Conservation (phyloP, 2,888 invertebrate genomes). For the Pyrrhia umbra region DNA sequence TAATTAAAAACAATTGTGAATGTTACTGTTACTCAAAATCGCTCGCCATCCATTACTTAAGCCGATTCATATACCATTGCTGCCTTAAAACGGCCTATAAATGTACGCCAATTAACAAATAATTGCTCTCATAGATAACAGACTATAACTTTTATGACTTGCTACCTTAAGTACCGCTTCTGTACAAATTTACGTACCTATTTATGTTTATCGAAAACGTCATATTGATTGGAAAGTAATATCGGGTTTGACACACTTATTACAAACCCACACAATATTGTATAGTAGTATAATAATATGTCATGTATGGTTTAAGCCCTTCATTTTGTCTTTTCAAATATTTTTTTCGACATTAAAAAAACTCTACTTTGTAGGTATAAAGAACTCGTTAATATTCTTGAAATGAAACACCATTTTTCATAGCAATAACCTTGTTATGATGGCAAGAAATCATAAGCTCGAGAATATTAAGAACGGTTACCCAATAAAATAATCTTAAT, state of each 20-base stretch:
- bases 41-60: conserved; percentile 47
- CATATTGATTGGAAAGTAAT: conserved; percentile 26
- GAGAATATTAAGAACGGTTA: background rate
- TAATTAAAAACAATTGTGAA: conserved; percentile 8
- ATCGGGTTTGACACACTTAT: background rate
- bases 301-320: background rate
- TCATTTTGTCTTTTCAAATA: background rate
- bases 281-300: too few species aligned
- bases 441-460: background rate
- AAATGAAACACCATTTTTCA: background rate
- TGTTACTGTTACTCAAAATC: conserved; percentile 1
- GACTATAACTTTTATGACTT: conserved; percentile 47
- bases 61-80: conserved; percentile 11
- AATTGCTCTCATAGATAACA: conserved; percentile 71
- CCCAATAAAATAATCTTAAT: background rate
- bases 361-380: too few species aligned
- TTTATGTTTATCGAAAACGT: conserved; percentile 16
- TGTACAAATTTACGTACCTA: conserved; percentile 18
- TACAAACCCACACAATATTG: background rate
- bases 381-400: background rate
- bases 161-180: conserved; percentile 44
- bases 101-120: conserved; percentile 77
- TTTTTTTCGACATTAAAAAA: background rate
- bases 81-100: conserved; percentile 76
- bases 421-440: background rate